phyloP scores from a whole-genome alignment of 2,888 invertebrate species.

The Phorcus lineatus region DNA sequence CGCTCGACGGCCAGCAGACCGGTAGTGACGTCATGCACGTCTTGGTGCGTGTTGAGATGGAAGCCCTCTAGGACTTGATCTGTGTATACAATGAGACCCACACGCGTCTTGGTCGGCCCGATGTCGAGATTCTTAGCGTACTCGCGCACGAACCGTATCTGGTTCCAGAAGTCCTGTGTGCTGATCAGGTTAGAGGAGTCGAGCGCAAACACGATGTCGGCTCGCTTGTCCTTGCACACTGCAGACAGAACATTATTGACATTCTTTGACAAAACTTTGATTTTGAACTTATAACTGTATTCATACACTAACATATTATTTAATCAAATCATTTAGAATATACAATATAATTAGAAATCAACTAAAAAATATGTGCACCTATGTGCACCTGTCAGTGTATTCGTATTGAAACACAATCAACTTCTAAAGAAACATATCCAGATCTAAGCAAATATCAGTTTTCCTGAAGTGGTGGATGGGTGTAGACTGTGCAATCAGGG shows the following conservation, averaged over 20 bases:
- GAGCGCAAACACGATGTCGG: constrained; percentile 63
- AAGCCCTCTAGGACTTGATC: constrained; percentile 58
- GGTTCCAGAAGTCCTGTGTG: constrained; percentile 58
- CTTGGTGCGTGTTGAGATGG: constrained; percentile 48
- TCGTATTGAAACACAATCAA: no score
- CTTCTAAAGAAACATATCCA: no score
- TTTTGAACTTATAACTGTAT: no score
- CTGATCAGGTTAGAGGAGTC: constrained; percentile 62
- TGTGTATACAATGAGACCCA: constrained; percentile 63
- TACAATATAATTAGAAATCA: no score
- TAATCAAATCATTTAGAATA: no score
- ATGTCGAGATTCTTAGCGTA: constrained; percentile 59
- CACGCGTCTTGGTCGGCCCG: constrained; percentile 51
- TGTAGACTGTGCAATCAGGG: no score
- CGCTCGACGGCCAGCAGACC: constrained; percentile 51
- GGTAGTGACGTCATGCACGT: constrained; percentile 45
- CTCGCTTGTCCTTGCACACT: constrained; percentile 56
- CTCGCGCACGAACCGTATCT: constrained; percentile 62
- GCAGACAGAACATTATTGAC: constrained; percentile 10
- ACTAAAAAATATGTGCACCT: no score
- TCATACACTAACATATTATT: no score
- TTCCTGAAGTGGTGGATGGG: no score
- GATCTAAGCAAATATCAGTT: no score
- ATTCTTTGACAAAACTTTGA: no score
- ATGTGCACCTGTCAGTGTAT: no score